Evolutionary conservation across 2,888 invertebrate genomes (phyloP), one percentile per base, ranked within the genome.

Genomic region (Rhodophaea formosa): DNA sequence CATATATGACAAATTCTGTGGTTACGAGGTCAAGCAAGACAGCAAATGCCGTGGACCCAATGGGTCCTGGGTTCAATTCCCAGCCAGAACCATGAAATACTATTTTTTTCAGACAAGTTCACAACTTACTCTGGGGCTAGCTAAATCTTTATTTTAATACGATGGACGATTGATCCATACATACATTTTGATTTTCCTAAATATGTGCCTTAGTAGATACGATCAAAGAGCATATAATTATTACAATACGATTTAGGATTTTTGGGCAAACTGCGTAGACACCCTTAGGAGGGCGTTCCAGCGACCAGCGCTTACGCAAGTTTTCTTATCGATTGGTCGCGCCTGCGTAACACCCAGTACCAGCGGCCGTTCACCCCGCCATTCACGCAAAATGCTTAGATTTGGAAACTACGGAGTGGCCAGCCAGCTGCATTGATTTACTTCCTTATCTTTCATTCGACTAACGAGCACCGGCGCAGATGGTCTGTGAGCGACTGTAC

Each of bases 351-450:
- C 77, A 74, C 79, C 80, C 73, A 79, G 76, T 74, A 80, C 79
- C 75, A 82, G 84, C 77, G 84, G 79, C 79, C 88, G 72, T 83
- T 84, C 75, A 88, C 82, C 88, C 79, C 77, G 75, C 80, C 79
- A 81, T 83, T 86, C 81, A 80, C 81, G 79, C 79, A 74, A 75
- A 73, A 71, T 82, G 77, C 74, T 72, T 74, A 79, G 78, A 84
- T 86, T 86, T 83, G 76, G 82, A 77, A 79, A 81, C 70, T 67
- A 65, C 68, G 69, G 71, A 72, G 71, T 71, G 72, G n/a, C 39
- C 10, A 64, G 66, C 71, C 77, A 76, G 77, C 79, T 82, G 80
- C 79, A 74, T 74, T 67, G 71, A 75, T 74, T 70, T 67, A 70
- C 74, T 78, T 81, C 75, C 76, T 75, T 70, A 69, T 71, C 68